Evolutionary conservation across 2,797 vertebrate genomes (phyloP), one percentile per base, ranked within the genome.

Genomic region (Sparus aurata): DNA sequence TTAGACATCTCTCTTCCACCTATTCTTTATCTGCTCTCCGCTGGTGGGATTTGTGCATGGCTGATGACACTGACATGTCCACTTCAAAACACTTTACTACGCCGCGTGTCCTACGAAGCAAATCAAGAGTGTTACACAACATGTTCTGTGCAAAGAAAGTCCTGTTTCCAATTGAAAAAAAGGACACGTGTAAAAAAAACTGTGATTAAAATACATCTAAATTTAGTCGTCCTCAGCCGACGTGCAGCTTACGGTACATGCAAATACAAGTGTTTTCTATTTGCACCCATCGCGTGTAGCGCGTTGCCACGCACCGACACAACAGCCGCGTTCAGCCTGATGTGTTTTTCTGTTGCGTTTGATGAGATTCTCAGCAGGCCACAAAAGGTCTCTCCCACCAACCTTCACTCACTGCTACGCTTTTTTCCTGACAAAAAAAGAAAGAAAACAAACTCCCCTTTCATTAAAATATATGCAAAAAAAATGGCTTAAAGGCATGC

Each of bases 341-440:
- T 92, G 86, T 90, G 80, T 85, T 88, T 91, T 86, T 79, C 71
- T 83, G 73, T 82, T 66, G 67, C 87, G 55, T 86, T 84, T 88
- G 87, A 91, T 90, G 91, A 89, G 85, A 84, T 89, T 89, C 90
- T 67, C 89, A 88, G 91, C 87, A 77, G 87, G 91, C 67, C 58
- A 78, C 86, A 65, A 61, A 89, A 72, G 67, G 65, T 77, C 73
- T 82, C 75, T 41, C 25, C 60, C 75, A 18, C 80, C 68, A 70
- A 69, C 68, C 83, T 78, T 83, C 73, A 41, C 41, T 77, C 61
- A 15, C 41, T 43, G 61, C 45, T 3, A 18, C 5, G 16, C 43
- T 46, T 30, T 30, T 54, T 53, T 58, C 4, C 30, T 18, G 41
- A 17, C 27, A 25, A 38, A 50, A 30, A 45, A 53, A 69, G 74